Conservation (phyloP, 2,888 invertebrate genomes). For the Theodoxus fluviatilis region DNA sequence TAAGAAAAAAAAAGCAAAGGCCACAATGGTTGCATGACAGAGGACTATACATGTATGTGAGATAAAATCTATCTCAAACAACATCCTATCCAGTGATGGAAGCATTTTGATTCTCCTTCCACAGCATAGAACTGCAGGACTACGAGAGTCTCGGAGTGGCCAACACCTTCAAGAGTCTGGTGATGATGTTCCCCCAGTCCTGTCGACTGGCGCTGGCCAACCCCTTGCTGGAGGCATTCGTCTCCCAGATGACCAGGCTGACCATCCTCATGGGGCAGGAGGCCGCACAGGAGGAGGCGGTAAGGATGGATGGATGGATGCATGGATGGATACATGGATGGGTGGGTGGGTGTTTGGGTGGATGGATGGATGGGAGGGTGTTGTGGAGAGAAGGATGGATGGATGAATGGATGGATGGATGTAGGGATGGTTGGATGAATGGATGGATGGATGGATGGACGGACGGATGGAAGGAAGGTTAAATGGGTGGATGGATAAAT, state of each 20-base stretch:
- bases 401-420: no score
- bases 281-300: slow-evolving; percentile 74
- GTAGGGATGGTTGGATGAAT: no score
- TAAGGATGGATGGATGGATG: slow-evolving; percentile 63
- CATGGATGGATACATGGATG: neutral
- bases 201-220: slow-evolving; percentile 67
- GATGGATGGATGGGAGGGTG: neutral
- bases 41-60: no score
- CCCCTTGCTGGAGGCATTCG: slow-evolving; percentile 69
- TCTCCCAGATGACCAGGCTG: slow-evolving; percentile 72
- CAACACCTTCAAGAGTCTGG: slow-evolving; percentile 73
- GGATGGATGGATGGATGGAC: no score
- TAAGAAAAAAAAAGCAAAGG: no score
- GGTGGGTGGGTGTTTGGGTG: neutral
- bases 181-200: slow-evolving; percentile 70
- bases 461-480: no score
- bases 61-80: no score
- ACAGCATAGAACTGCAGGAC: slow-evolving; percentile 71
- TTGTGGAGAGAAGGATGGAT: no score
- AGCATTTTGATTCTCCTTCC: slow-evolving; percentile 34
- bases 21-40: no score
- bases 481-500: no score
- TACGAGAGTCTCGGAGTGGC: slow-evolving; percentile 76
- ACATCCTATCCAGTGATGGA: no score
- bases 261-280: slow-evolving; percentile 74